These are phyloP conservation scores for Neopelma chrysocephalum DNA, from an alignment of 2,797 vertebrate genomes.

Conservation along the genomic window DNA sequence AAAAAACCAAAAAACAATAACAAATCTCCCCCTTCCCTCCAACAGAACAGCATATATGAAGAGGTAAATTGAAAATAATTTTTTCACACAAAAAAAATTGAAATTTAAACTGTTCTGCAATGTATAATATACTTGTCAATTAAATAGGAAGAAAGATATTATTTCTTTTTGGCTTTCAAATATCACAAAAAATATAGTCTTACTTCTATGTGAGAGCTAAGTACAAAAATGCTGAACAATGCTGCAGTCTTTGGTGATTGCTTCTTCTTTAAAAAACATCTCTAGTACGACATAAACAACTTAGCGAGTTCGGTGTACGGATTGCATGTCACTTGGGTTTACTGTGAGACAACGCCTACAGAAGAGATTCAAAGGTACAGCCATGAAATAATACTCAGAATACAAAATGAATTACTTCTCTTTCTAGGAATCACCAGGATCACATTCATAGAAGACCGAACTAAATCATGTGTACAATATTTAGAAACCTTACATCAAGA, in stretches of 20 bases:
- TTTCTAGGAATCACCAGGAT: not conserved
- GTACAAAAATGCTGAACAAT: not conserved
- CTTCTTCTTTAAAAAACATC: not conserved
- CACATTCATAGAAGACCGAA: not conserved
- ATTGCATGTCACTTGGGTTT: not conserved
- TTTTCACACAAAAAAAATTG: not conserved
- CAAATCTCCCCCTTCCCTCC: fast-evolving
- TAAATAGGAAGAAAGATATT: not conserved
- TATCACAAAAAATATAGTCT: not conserved
- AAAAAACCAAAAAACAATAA: not conserved
- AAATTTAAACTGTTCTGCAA: not conserved
- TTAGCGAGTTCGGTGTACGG: not conserved
- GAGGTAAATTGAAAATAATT: not conserved
- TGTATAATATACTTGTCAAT: not conserved
- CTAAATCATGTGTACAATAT: not conserved
- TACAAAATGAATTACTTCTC: not conserved
- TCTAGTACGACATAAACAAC: not conserved
- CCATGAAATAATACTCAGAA: not conserved
- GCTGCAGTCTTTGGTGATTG: not conserved
- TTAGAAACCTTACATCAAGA: not conserved
- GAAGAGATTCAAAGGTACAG: not conserved
- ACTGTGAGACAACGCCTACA: not conserved
- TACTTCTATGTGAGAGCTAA: not conserved
- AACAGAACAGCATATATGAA: not conserved
- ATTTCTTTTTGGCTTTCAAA: not conserved